Base-by-base conservation (phyloP, 2,797 vertebrate genomes). In the Phoebastria nigripes region DNA sequence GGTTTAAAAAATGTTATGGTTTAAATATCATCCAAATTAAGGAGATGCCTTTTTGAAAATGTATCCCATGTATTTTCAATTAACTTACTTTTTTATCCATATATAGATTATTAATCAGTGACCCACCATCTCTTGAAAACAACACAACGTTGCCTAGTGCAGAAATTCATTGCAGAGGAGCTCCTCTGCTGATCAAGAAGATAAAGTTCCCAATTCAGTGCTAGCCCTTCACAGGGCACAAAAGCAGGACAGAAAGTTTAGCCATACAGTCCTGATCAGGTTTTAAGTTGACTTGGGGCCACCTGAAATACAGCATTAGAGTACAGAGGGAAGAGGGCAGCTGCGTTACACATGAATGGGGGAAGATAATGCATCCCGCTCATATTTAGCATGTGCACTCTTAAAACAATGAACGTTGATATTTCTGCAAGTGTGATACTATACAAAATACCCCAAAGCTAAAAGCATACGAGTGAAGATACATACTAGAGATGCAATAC, bases 381-480 rank as follows among this genome's bases (percentile, higher is more conserved):
- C 46, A 0, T 3, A 7, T 6, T 8, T 11, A 8, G 31, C 47
- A 15, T 1, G 12, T 12, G 41, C 49, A 1, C 49, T 47, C 49
- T 16, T 25, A 4, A 33, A 87, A 65, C 44, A n/a, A 17, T 3
- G 4, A 9, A 19, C 0, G 0, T 4, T 6, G 39, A 1, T 21
- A 9, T 4, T 87, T 24, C 55, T 61, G 24, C 51, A 49, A 29
- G 62, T 4, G 0, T 6, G 37, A 4, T 21, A 3, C 4, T 25
- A 24, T 4, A 22, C 7, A 5, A 26, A 70, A 71, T 1, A 44
- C 10, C 77, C 72, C 35, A 8, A 14, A 59, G 85, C 59, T 54
- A 15, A 21, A 63, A 28, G 56, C 71, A 41, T 26, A 2, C 0
- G 0, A 55, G 47, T 21, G 33, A 8, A 42, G 82, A 46, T 19